phyloP scores from a whole-genome alignment of 2,797 vertebrate genomes.

The Dendrocincla fuliginosa region DNA sequence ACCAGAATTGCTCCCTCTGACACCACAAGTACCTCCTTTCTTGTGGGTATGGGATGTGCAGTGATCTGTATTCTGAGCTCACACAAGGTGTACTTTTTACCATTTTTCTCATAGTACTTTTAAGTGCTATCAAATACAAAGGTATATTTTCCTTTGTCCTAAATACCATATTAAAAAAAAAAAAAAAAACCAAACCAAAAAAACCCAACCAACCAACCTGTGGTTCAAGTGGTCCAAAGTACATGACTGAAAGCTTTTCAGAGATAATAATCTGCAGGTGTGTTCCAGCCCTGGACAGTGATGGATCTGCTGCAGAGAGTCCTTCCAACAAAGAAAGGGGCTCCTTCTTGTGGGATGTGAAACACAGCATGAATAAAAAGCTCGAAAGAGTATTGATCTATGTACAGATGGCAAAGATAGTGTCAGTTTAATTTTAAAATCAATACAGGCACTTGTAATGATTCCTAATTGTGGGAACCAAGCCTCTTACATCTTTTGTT shows the following conservation, averaged over 20 bases:
- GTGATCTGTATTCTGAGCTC: background rate
- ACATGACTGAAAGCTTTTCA: background rate
- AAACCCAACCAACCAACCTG: background rate
- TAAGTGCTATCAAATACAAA: background rate
- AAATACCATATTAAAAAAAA: background rate
- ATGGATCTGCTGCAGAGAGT: background rate
- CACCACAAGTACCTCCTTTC: background rate
- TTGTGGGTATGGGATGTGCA: background rate
- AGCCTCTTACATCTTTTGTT: background rate
- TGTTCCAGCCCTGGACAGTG: background rate
- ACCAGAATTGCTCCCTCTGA: background rate
- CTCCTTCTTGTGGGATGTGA: background rate
- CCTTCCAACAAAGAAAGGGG: background rate
- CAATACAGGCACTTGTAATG: background rate
- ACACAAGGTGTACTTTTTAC: background rate
- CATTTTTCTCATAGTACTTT: background rate
- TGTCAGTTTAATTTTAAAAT: background rate
- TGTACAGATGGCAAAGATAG: background rate
- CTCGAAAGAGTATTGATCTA: background rate
- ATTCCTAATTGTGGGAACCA: background rate
- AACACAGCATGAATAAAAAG: background rate
- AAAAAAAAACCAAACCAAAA: background rate
- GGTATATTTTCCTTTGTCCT: background rate
- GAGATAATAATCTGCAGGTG: background rate
- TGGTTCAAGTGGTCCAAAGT: background rate